Evolutionary conservation across 2,113 vertebrate genomes (phyloP).

Genomic region (Lontra canadensis): DNA sequence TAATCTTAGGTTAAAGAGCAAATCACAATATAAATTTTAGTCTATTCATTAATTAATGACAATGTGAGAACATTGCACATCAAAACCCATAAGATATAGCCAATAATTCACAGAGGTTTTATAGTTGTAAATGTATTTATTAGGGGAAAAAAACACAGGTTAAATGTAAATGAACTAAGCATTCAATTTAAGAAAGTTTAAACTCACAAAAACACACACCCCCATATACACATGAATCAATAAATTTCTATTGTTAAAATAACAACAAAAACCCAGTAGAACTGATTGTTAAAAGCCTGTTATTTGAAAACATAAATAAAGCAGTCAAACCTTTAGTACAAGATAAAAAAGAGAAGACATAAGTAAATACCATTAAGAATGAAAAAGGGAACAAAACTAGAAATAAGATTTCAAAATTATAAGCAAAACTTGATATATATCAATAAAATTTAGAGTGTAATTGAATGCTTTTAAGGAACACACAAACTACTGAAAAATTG

Average conservation of each 20-base stretch:
- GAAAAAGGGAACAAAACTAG: background rate
- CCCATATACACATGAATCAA: background rate
- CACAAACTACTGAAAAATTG: background rate
- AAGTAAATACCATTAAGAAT: background rate
- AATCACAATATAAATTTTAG: conserved; percentile 1
- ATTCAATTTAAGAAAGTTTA: background rate
- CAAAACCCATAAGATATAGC: background rate
- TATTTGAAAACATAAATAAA: conserved; percentile 10
- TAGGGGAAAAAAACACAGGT: background rate
- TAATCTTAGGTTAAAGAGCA: background rate
- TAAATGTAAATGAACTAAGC: background rate
- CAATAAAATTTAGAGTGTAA: background rate
- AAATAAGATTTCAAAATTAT: conserved; percentile 12
- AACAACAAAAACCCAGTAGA: background rate
- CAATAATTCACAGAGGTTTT: background rate
- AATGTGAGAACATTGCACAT: background rate
- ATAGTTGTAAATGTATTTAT: background rate
- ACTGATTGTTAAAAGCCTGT: background rate
- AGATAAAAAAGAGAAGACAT: background rate
- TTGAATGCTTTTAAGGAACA: background rate
- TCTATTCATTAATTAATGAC: background rate
- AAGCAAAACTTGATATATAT: background rate
- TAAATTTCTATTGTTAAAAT: background rate
- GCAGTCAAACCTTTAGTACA: background rate
- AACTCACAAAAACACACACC: background rate